These are phyloP conservation scores for Dallia pectoralis DNA, from an alignment of 2,797 vertebrate genomes.

Conservation along the genomic window DNA sequence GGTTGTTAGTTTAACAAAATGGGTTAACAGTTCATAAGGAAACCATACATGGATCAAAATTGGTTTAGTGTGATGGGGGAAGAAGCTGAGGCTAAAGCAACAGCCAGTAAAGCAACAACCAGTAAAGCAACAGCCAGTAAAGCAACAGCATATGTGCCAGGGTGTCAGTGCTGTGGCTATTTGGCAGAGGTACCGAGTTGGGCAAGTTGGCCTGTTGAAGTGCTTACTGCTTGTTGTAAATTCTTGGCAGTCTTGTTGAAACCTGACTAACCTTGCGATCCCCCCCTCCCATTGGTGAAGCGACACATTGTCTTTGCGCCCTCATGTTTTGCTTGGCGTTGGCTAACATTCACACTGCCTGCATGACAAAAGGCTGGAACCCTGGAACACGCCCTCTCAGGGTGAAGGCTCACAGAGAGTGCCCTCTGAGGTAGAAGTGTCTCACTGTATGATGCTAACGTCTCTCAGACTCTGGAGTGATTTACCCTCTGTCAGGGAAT, in stretches of 20 bases:
- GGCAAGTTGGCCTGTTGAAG: slow-evolving; percentile 14
- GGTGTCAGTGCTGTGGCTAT: neutral
- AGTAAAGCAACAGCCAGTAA: too few species aligned
- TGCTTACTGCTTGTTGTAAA: slow-evolving; percentile 20
- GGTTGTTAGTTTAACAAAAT: too few species aligned
- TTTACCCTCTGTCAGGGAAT: neutral
- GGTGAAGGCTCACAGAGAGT: neutral
- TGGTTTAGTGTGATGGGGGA: too few species aligned
- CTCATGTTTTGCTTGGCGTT: slow-evolving; percentile 8
- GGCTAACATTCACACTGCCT: neutral
- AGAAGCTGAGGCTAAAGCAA: too few species aligned
- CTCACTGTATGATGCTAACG: neutral
- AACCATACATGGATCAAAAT: too few species aligned
- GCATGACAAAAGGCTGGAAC: slow-evolving; percentile 9
- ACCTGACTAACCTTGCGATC: slow-evolving; percentile 18
- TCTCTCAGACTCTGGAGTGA: neutral
- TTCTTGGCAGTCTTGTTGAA: neutral
- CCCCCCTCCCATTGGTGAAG: slow-evolving; percentile 6
- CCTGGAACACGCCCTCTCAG: slow-evolving; percentile 1
- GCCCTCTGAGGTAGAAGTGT: slow-evolving; percentile 1
- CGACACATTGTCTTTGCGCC: neutral
- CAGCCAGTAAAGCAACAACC: too few species aligned
- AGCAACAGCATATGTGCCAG: too few species aligned
- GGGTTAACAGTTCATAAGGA: too few species aligned
- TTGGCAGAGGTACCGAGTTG: slow-evolving; percentile 7